A percentile compares a stretch with the other conserved stretches of the same genome.
Conservation (phyloP, 2,797 vertebrate species). For the Pipistrellus kuhlii region DNA sequence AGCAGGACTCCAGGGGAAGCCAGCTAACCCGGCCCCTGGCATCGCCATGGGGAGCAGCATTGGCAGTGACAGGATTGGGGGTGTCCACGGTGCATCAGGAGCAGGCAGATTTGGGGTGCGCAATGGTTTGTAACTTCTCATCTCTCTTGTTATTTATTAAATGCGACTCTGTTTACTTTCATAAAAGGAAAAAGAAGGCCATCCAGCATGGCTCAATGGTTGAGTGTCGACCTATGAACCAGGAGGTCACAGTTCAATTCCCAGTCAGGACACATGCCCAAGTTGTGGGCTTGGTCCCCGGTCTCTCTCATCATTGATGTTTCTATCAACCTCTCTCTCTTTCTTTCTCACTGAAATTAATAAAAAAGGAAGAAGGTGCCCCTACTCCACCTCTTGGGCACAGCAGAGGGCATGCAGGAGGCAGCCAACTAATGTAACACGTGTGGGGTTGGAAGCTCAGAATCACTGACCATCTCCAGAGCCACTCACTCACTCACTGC, state of each 20-base stretch:
- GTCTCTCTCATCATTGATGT: too few relatives aligned
- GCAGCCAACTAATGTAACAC: neutral
- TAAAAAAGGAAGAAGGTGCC: neutral
- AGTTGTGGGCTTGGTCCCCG: too few relatives aligned
- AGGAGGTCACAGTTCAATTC: too few relatives aligned
- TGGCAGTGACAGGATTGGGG: too few relatives aligned
- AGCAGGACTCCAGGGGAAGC: neutral
- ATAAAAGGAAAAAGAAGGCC: neutral
- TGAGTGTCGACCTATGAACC: too few relatives aligned
- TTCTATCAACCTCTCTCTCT: too few relatives aligned
- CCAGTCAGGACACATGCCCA: too few relatives aligned
- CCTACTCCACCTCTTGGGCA: neutral
- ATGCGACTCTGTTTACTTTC: neutral
- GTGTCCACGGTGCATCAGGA: fast-evolving
- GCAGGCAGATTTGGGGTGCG: fast-evolving
- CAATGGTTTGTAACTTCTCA: neutral
- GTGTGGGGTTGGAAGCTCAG: neutral
- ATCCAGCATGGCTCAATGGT: too few relatives aligned
- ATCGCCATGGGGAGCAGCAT: fast-evolving
- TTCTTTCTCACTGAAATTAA: too few relatives aligned
- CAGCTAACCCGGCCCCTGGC: neutral
- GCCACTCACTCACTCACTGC: neutral
- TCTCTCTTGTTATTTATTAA: neutral
- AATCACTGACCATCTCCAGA: neutral
- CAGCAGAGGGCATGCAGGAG: too few relatives aligned